Evolutionary conservation across 2,888 invertebrate species (phyloP).

Genomic region (Apodemia zela): DNA sequence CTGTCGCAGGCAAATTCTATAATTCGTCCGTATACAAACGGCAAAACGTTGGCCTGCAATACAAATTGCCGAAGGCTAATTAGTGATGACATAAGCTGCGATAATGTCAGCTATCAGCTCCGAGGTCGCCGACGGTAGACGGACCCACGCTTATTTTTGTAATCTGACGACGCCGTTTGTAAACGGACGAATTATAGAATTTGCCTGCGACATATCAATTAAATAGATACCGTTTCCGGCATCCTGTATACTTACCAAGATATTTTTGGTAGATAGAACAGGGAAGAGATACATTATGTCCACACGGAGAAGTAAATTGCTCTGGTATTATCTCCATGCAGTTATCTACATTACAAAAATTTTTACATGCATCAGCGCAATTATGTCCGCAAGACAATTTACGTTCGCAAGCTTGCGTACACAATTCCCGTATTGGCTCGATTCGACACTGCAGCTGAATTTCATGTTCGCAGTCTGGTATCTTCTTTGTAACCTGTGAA

Average conservation of each 20-base stretch:
- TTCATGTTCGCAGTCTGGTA: conserved; percentile 63
- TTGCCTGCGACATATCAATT: conserved; percentile 17
- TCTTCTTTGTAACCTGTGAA: conserved; percentile 59
- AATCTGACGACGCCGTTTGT: no score
- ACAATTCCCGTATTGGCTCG: conserved; percentile 46
- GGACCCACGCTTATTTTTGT: no score
- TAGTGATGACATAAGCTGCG: no score
- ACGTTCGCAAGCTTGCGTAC: conserved; percentile 66
- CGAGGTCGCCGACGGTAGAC: no score
- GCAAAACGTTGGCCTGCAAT: no score
- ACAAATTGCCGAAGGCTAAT: no score
- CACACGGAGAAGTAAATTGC: conserved; percentile 60
- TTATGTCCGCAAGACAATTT: conserved; percentile 70
- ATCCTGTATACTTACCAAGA: no score
- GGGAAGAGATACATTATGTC: conserved; percentile 63
- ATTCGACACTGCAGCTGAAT: conserved; percentile 57
- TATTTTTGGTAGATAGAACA: conserved; percentile 43
- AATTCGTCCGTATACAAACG: no score
- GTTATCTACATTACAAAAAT: conserved; percentile 45
- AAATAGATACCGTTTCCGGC: conserved; percentile 21
- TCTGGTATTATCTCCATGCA: conserved; percentile 50
- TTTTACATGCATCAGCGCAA: conserved; percentile 60
- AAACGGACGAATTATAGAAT: no score
- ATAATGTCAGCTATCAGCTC: no score
- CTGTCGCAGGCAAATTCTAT: no score